Percentiles rank a stretch among this genome's conserved stretches.
These are phyloP conservation scores for Hafferia zeledoni DNA, from an alignment of 2,797 vertebrate species.

Conservation along the genomic window DNA sequence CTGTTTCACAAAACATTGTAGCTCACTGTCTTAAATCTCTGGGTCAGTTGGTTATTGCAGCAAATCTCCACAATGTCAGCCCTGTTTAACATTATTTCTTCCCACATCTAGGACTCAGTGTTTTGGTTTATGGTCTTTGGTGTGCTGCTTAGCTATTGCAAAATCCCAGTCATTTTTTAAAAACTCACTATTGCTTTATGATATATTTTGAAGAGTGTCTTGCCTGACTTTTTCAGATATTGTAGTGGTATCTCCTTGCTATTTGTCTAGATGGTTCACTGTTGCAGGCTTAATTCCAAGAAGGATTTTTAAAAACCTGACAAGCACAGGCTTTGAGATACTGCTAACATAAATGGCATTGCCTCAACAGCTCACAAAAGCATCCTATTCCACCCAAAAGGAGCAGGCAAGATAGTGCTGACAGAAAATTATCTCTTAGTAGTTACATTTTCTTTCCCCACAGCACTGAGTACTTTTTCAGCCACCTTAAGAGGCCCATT, in stretches of 20 bases:
- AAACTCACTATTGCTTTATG: not conserved
- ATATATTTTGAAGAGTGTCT: not conserved
- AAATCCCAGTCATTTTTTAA: not conserved
- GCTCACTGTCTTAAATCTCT: not conserved
- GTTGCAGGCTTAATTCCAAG: not conserved
- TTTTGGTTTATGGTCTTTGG: not conserved
- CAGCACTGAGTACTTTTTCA: not conserved
- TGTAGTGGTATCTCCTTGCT: not conserved
- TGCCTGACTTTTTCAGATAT: not conserved
- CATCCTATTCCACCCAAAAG: not conserved
- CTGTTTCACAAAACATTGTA: not conserved
- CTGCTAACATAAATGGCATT: not conserved
- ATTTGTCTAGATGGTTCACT: not conserved
- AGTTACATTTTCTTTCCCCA: not conserved
- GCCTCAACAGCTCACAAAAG: not conserved
- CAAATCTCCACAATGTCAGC: not conserved
- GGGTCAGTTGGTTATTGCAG: not conserved
- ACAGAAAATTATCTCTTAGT: not conserved
- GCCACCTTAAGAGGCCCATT: not conserved
- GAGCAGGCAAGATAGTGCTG: not conserved
- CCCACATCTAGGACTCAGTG: not conserved
- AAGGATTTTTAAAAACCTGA: not conserved
- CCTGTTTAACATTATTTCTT: not conserved
- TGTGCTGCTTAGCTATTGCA: not conserved
- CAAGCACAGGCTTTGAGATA: not conserved